A percentile compares a stretch with the other conserved stretches of the same genome.
Evolutionary conservation across 2,113 vertebrate genomes (phyloP).

Genomic region (Melanocharis versteri): DNA sequence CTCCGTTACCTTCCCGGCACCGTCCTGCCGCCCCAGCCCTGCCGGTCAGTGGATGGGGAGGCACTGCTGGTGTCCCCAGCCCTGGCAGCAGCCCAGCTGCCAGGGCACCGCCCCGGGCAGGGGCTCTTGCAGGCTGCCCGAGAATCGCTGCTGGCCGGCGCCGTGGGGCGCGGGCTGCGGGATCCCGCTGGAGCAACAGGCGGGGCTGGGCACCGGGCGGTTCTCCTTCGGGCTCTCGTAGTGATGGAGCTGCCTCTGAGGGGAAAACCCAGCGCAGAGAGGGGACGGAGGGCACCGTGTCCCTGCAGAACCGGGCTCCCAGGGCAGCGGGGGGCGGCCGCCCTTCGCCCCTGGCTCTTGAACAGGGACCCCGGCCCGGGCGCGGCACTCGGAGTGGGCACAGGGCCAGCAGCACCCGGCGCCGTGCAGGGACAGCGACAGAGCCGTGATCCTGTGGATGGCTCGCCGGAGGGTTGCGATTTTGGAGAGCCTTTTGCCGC

Average conservation of each 20-base stretch:
- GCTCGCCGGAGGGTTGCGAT: constrained; percentile 92
- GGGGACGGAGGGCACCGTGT: not conserved
- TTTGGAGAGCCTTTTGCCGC: constrained; percentile 92
- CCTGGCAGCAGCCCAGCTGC: constrained; percentile 66
- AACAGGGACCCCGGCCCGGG: not conserved
- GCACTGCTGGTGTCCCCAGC: constrained; percentile 63
- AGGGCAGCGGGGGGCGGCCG: not conserved
- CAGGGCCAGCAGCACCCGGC: constrained; percentile 65
- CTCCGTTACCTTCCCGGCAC: not conserved
- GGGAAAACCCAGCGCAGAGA: not conserved
- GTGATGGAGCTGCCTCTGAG: constrained; percentile 19
- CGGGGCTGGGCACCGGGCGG: not conserved
- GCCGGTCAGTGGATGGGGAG: constrained; percentile 42
- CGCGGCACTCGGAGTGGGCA: constrained; percentile 77
- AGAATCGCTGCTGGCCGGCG: not conserved
- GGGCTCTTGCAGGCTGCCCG: constrained; percentile 24
- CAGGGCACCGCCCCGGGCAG: constrained; percentile 2
- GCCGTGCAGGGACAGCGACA: constrained; percentile 82
- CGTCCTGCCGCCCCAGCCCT: not conserved
- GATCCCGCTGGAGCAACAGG: not conserved
- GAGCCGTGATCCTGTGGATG: constrained; percentile 87
- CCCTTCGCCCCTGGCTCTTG: not conserved
- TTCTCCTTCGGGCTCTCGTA: constrained; percentile 1
- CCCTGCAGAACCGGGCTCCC: not conserved
- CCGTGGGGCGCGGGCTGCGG: constrained; percentile 5